Conservation (phyloP, 2,113 vertebrate species). For the Rynchops niger region DNA sequence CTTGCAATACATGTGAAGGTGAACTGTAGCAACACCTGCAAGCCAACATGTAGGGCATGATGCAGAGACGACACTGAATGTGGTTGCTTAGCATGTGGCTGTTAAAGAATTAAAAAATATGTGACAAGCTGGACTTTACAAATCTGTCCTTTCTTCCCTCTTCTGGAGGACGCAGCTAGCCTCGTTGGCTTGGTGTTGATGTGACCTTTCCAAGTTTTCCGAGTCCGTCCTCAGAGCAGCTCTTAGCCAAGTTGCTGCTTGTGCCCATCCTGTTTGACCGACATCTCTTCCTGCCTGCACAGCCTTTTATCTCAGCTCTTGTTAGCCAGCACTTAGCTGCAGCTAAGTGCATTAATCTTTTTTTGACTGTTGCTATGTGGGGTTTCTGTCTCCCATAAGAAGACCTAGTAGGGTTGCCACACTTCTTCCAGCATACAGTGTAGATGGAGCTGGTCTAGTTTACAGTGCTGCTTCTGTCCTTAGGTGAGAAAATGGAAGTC, state of each 20-base stretch:
- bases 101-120: background rate
- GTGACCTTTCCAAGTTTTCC: background rate
- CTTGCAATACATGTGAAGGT: background rate
- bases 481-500: background rate
- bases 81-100: background rate
- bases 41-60: background rate
- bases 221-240: background rate
- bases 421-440: background rate
- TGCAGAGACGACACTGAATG: background rate
- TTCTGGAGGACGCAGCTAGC: background rate
- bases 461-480: background rate
- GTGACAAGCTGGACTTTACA: background rate
- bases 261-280: background rate
- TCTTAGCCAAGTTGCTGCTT: background rate
- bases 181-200: background rate
- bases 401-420: background rate
- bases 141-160: background rate
- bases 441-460: background rate
- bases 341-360: background rate
- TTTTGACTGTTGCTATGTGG: background rate
- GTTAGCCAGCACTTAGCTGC: conserved; percentile 22
- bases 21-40: background rate
- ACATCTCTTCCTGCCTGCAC: background rate
- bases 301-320: conserved; percentile 28
- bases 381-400: background rate